phyloP scores from a whole-genome alignment of 2,797 vertebrate genomes.

The Lerista edwardsae region DNA sequence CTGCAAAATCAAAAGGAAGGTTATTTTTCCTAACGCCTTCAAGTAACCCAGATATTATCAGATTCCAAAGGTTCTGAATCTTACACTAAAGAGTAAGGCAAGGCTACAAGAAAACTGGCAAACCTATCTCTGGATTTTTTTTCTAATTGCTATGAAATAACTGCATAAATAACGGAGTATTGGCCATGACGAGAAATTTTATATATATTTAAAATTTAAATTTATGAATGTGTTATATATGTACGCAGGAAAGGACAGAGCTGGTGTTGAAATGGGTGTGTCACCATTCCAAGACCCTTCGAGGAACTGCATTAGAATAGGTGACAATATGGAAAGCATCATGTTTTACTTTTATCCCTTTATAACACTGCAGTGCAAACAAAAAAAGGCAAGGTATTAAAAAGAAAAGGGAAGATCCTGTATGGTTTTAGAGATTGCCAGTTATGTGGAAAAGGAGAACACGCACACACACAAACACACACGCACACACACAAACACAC shows the following conservation, averaged over 20 bases:
- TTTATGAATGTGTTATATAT: constrained; percentile 10
- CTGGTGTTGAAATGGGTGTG: constrained; percentile 39
- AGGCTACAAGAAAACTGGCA: constrained; percentile 33
- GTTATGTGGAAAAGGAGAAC: not conserved
- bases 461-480: too few relatives aligned
- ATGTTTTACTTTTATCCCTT: constrained; percentile 45
- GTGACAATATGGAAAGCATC: constrained; percentile 51
- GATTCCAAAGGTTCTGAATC: constrained; percentile 41
- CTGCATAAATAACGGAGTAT: constrained; percentile 38
- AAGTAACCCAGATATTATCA: constrained; percentile 32
- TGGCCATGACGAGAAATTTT: constrained; percentile 34
- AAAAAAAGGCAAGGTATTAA: constrained; percentile 15
- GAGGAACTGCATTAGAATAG: constrained; percentile 57
- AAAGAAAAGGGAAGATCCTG: not conserved
- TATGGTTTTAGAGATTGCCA: constrained; percentile 7
- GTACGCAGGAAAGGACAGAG: constrained; percentile 1
- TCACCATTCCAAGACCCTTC: constrained; percentile 53
- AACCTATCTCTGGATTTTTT: not conserved
- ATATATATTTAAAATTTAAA: too few relatives aligned
- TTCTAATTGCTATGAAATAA: constrained; percentile 29
- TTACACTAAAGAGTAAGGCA: not conserved
- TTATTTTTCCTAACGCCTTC: constrained; percentile 41
- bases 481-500: too few relatives aligned
- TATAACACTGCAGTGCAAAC: too few relatives aligned
- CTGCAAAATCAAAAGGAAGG: constrained; percentile 50